Percentiles rank a stretch among this genome's conserved stretches.
Conservation (phyloP, 1,140 invertebrate species). For the Drosophila bocqueti region DNA sequence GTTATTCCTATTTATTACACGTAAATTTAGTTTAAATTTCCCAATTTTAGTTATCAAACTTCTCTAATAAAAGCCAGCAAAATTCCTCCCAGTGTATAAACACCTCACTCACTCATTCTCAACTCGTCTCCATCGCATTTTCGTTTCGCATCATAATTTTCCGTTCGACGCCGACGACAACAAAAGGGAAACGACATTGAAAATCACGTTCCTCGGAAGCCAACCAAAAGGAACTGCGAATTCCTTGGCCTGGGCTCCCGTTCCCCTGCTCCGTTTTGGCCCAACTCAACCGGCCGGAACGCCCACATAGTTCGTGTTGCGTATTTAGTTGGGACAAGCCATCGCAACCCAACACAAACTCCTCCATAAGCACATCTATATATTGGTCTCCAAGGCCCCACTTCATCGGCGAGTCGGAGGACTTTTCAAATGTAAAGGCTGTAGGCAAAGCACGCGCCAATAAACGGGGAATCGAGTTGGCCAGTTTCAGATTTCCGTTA, state of each 20-base stretch:
- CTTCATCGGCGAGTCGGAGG: conserved; percentile 2
- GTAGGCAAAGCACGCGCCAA: conserved; percentile 66
- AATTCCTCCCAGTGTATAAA: neutral
- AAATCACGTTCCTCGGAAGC: conserved; percentile 67
- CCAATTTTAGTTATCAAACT: neutral
- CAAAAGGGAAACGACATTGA: conserved; percentile 56
- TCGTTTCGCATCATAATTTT: conserved; percentile 83
- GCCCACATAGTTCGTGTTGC: conserved; percentile 55
- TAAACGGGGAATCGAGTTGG: conserved; percentile 23
- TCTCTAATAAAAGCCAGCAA: no score
- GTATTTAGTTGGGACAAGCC: conserved; percentile 32
- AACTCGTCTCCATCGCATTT: conserved; percentile 64
- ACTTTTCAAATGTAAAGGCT: conserved; percentile 59
- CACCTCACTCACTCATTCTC: conserved; percentile 63
- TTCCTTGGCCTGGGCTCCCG: conserved; percentile 32
- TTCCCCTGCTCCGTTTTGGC: neutral
- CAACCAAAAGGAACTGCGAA: conserved; percentile 44
- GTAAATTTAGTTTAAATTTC: neutral
- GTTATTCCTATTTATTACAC: no score
- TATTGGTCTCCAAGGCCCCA: conserved; percentile 35
- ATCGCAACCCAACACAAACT: conserved; percentile 8
- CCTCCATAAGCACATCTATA: conserved; percentile 3
- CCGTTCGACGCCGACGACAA: conserved; percentile 45
- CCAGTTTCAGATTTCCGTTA: conserved; percentile 38
- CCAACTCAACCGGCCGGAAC: conserved; percentile 61